Percentiles rank a stretch among this genome's conserved stretches.
Conservation (phyloP, 2,797 vertebrate genomes). For the Urophycis tenuis region DNA sequence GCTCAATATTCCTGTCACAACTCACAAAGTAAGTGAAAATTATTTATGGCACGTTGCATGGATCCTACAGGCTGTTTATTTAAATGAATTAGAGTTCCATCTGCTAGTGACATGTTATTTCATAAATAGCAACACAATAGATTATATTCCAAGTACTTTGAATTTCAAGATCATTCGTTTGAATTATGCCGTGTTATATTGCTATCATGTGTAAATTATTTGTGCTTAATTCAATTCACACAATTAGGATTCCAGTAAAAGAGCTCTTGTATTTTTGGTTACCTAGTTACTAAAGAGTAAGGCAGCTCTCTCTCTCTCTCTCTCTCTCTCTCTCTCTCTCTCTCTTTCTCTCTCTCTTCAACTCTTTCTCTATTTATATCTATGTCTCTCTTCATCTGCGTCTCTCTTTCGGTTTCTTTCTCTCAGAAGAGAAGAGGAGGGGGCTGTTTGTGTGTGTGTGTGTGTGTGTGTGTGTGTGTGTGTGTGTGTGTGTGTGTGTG, state of each 20-base stretch:
- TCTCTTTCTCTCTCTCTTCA: conserved; percentile 9
- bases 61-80: neutral
- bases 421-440: too few species aligned
- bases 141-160: neutral
- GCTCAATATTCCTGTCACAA: neutral
- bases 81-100: neutral
- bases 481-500: neutral
- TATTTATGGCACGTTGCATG: neutral
- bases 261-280: neutral
- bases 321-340: conserved; percentile 46
- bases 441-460: too few species aligned
- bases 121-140: neutral
- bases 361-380: too few species aligned
- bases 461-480: neutral
- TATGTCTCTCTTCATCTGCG: neutral
- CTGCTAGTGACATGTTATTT: neutral
- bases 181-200: neutral
- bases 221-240: neutral
- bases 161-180: neutral
- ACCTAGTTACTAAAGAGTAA: neutral
- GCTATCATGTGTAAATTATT: neutral
- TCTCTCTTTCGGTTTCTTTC: neutral
- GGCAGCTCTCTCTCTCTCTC: conserved; percentile 9
- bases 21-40: neutral
- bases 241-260: neutral